Evolutionary conservation across 2,113 vertebrate genomes (phyloP).

Genomic region (Ranitomeya imitator): DNA sequence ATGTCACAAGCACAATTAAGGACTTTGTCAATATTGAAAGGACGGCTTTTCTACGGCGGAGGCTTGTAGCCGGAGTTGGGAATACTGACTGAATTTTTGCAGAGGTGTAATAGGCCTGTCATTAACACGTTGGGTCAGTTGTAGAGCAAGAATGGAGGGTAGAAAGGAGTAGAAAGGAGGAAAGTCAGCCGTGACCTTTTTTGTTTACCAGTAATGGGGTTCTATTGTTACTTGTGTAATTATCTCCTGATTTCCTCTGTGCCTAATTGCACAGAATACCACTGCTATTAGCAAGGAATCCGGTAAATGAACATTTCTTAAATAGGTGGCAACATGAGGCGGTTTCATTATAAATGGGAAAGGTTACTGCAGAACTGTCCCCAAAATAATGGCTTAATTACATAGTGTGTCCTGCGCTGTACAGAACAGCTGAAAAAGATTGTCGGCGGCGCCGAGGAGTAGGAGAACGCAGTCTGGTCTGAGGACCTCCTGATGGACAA

Average conservation of each 20-base stretch:
- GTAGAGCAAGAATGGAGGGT: neutral
- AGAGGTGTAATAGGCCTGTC: neutral
- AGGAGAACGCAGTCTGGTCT: neutral
- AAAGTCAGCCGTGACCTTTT: neutral
- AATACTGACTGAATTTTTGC: neutral
- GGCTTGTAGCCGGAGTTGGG: neutral
- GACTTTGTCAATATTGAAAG: conserved; percentile 9
- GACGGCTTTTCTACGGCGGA: neutral
- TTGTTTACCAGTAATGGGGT: neutral
- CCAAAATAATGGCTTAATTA: neutral
- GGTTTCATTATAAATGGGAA: neutral
- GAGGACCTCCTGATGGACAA: neutral
- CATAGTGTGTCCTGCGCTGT: neutral
- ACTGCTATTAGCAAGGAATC: neutral
- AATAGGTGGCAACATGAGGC: neutral
- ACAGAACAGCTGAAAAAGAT: neutral
- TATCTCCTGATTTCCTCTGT: neutral
- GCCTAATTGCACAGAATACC: conserved; percentile 1
- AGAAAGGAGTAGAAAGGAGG: neutral
- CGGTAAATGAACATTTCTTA: neutral
- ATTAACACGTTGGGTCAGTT: neutral
- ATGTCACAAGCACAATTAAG: neutral
- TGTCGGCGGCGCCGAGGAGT: neutral
- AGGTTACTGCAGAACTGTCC: neutral
- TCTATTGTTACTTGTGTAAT: neutral